Percentiles rank a stretch among this genome's conserved stretches.
Conservation (phyloP, 2,113 vertebrate species). For the Ahaetulla prasina region DNA sequence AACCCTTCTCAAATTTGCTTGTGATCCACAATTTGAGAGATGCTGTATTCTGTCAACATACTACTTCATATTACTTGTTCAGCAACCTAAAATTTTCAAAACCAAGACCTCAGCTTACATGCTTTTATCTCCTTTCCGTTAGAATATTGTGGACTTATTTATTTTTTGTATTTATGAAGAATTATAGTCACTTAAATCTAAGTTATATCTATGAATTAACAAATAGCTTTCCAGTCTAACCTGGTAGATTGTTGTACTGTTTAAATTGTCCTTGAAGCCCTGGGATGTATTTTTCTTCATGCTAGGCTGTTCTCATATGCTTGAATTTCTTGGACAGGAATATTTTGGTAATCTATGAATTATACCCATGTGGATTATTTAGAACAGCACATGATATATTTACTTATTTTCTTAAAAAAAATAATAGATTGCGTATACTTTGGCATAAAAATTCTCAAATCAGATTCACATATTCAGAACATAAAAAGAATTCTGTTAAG, state of each 20-base stretch:
- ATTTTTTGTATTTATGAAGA: not conserved
- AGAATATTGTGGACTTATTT: conserved; percentile 10
- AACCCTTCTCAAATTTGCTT: not conserved
- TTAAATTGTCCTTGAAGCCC: not conserved
- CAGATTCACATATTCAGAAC: not conserved
- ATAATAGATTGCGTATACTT: not conserved
- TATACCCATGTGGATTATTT: not conserved
- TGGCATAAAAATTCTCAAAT: not conserved
- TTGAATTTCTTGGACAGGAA: not conserved
- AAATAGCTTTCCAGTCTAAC: conserved; percentile 20
- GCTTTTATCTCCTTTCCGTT: not conserved
- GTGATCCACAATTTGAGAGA: not conserved
- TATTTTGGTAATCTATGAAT: not conserved
- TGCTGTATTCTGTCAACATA: not conserved
- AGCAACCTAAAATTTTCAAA: not conserved
- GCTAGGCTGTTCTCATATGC: not conserved
- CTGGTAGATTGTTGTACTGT: not conserved
- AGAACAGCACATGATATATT: conserved; percentile 6
- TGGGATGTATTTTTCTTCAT: not conserved
- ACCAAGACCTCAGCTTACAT: not conserved
- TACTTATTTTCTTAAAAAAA: not conserved
- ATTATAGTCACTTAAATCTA: conserved; percentile 21
- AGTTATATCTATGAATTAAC: conserved; percentile 35
- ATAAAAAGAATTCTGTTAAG: not conserved
- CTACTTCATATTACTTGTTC: not conserved